Percentiles rank a stretch among this genome's conserved stretches.
phyloP scores from a whole-genome alignment of 2,113 vertebrate genomes.

The Acrocephalus kingi region DNA sequence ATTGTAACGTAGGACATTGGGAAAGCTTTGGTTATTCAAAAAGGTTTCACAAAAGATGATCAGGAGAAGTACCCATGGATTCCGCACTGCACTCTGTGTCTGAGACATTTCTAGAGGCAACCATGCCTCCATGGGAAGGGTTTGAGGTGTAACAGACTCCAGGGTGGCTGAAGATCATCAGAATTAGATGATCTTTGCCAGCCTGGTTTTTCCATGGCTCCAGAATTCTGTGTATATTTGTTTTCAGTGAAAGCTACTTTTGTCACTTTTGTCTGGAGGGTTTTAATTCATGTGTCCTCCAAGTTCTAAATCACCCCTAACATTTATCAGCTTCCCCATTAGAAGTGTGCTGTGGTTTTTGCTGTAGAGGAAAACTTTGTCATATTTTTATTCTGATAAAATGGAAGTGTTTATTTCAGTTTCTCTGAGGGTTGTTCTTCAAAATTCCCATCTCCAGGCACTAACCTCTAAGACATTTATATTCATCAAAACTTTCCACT shows the following conservation, averaged over 20 bases:
- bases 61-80: background rate
- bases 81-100: background rate
- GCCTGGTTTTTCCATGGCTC: background rate
- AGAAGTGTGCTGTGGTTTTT: background rate
- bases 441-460: background rate
- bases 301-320: background rate
- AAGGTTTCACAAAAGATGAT: background rate
- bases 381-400: background rate
- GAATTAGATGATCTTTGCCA: background rate
- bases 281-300: background rate
- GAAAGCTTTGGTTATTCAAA: background rate
- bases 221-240: background rate
- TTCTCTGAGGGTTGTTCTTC: background rate
- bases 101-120: background rate
- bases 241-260: background rate
- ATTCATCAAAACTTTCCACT: background rate
- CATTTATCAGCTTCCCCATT: background rate
- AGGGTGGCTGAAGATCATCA: background rate
- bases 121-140: background rate
- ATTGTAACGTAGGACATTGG: no score
- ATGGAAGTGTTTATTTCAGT: background rate
- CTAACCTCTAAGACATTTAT: background rate
- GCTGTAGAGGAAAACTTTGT: background rate
- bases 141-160: background rate
- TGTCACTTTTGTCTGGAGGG: background rate